phyloP scores from a whole-genome alignment of 2,888 invertebrate genomes.

The Brachylomia viminalis region DNA sequence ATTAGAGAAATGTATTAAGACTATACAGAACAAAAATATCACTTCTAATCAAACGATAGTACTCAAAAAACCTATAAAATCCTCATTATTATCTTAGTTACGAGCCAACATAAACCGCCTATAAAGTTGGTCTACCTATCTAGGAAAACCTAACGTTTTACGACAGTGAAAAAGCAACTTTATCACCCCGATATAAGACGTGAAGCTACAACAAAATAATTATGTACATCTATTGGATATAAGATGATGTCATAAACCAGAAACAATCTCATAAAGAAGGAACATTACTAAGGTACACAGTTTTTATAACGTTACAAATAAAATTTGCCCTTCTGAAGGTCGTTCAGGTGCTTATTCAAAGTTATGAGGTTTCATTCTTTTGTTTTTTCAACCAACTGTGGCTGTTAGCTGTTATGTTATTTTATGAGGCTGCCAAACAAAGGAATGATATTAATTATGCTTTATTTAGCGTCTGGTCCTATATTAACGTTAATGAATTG shows the following conservation, averaged over 20 bases:
- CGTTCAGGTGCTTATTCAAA: conserved; percentile 34
- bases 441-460: conserved; percentile 6
- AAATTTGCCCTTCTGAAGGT: conserved; percentile 54
- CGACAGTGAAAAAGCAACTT: conserved; percentile 61
- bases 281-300: conserved; percentile 54
- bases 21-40: not conserved
- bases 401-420: not conserved
- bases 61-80: conserved; percentile 60
- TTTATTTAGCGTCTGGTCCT: conserved; percentile 6
- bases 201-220: conserved; percentile 57
- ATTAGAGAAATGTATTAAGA: conserved; percentile 10
- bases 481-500: conserved; percentile 9
- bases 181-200: conserved; percentile 63
- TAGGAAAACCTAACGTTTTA: conserved; percentile 64
- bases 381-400: conserved; percentile 5
- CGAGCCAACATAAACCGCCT: conserved; percentile 76
- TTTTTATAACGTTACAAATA: conserved; percentile 64
- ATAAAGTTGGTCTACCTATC: conserved; percentile 71
- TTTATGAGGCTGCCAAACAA: not conserved
- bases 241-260: conserved; percentile 70
- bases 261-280: conserved; percentile 74
- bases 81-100: conserved; percentile 75
- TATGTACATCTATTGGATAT: conserved; percentile 49
- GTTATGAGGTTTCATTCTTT: conserved; percentile 17
- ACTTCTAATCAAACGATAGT: conserved; percentile 29